Evolutionary conservation across 1,140 invertebrate species (phyloP), one percentile per base, ranked within the genome.

Genomic region (Drosophila lacertosa): DNA sequence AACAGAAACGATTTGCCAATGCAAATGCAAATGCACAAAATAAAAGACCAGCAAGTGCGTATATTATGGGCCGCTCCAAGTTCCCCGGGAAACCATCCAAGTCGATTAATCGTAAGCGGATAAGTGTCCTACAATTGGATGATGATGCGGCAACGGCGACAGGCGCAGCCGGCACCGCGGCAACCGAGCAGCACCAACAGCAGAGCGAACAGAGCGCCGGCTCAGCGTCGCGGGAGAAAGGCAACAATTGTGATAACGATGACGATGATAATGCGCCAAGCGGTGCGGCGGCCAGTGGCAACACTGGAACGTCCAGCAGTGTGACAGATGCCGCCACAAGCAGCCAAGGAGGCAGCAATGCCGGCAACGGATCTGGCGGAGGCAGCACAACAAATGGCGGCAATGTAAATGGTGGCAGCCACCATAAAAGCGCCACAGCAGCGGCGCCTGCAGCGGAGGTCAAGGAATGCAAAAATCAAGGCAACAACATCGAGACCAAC

Each of bases 41-140:
- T 20, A 47, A 82, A 64, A 53, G 15, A 32, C 15, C 53, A 58
- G 71, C 83, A 68, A 89, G 77, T 73, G 82, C 78, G 51, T 72
- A 63, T 88, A 91, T 74, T 74, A 91, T 91, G 90, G 90, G 90
- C 74, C 88, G 89, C 62, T 91, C 95, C 91, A 96, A 95, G 93
- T 96, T 96, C 93, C 95, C 95, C 90, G 95, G 95, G 76, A 96
- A 96, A 93, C 95, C 95, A 91, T 94, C 95, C 74, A 96, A 96
- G 93, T 95, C 95, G 92, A 94, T 95, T 90, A 95, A 95, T 92
- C 95, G 95, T 93, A 96, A 95, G 91, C 94, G 95, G 92, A 94
- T 96, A 91, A 95, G 95, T 93, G 95, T 95, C 91, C 93, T 95
- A 90, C 93, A 93, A 78, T 92, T 93, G 74, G 92, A 92, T 72